These are phyloP conservation scores for Echeneis naucrates DNA, from an alignment of 2,797 vertebrate species.

Conservation along the genomic window DNA sequence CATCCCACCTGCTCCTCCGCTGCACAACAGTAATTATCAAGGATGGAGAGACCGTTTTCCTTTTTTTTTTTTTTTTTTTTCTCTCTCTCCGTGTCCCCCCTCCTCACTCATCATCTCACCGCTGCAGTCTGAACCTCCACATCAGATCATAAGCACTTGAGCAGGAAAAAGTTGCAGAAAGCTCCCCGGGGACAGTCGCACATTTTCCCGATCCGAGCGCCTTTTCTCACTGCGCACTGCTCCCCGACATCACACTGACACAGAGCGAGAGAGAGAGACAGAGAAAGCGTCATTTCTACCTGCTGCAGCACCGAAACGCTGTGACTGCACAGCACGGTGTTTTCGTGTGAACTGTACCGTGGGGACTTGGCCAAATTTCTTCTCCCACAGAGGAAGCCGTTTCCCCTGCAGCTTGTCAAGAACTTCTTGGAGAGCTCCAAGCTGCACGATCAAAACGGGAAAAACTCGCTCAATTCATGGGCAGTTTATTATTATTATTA, in stretches of 20 bases:
- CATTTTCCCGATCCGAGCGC: slow-evolving; percentile 85
- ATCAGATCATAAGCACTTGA: slow-evolving; percentile 81
- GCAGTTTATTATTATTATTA: background rate
- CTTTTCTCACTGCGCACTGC: slow-evolving; percentile 85
- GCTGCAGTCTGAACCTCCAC: slow-evolving; percentile 40
- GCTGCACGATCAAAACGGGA: slow-evolving; percentile 63
- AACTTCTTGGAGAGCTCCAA: slow-evolving; percentile 88
- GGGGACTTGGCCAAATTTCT: slow-evolving; percentile 88
- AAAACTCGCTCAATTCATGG: too few species aligned
- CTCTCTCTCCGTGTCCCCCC: too few species aligned
- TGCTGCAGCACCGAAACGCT: background rate
- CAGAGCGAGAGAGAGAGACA: slow-evolving; percentile 1
- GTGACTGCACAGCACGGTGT: background rate
- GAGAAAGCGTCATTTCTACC: slow-evolving; percentile 1
- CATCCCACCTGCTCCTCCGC: slow-evolving; percentile 46
- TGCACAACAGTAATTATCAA: slow-evolving; percentile 60
- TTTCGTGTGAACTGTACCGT: slow-evolving; percentile 70
- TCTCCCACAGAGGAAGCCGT: slow-evolving; percentile 85
- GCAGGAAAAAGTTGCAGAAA: slow-evolving; percentile 82
- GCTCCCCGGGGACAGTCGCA: slow-evolving; percentile 80
- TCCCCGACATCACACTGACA: slow-evolving; percentile 82
- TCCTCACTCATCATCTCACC: slow-evolving; percentile 4
- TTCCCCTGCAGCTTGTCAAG: slow-evolving; percentile 89
- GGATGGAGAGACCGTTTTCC: slow-evolving; percentile 27
- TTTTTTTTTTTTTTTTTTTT: too few species aligned